Percentiles rank a stretch among this genome's conserved stretches.
phyloP scores from a whole-genome alignment of 2,113 vertebrate genomes.

The Calidris pygmaea region DNA sequence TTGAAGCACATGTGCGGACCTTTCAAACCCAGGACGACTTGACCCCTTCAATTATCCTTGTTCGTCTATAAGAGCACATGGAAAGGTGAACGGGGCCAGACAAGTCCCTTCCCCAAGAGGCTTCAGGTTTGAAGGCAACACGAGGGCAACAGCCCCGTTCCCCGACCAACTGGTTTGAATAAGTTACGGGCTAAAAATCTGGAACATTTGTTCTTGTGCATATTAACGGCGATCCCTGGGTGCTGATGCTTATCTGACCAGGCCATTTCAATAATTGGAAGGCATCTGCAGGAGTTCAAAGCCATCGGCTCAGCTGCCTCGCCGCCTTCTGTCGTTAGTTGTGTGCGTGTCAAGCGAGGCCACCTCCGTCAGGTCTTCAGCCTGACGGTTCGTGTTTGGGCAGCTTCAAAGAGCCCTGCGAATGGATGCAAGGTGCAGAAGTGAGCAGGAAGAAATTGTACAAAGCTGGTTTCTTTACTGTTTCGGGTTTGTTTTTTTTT shows the following conservation, averaged over 20 bases:
- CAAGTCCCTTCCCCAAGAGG: rapidly evolving
- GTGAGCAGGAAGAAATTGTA: neutral
- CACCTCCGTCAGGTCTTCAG: neutral
- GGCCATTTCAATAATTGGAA: neutral
- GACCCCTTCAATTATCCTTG: too few relatives aligned
- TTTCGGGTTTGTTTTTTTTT: too few relatives aligned
- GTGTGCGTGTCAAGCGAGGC: neutral
- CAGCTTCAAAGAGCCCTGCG: neutral
- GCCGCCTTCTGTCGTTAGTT: neutral
- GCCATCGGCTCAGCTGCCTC: neutral
- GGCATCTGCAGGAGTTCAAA: neutral
- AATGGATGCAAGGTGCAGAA: neutral
- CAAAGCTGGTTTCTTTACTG: neutral
- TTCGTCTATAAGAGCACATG: rapidly evolving
- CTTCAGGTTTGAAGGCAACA: neutral
- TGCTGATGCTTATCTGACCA: conserved; percentile 42
- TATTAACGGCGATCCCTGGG: neutral
- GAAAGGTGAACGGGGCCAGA: neutral
- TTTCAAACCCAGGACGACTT: neutral
- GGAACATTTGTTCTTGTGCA: conserved; percentile 34
- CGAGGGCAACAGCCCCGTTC: neutral
- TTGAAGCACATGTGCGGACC: neutral
- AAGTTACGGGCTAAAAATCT: neutral
- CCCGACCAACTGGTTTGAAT: neutral
- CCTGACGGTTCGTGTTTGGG: neutral